A percentile compares a stretch with the other conserved stretches of the same genome.
phyloP scores from a whole-genome alignment of 2,797 vertebrate genomes.

The Threskiornis aethiopicus region DNA sequence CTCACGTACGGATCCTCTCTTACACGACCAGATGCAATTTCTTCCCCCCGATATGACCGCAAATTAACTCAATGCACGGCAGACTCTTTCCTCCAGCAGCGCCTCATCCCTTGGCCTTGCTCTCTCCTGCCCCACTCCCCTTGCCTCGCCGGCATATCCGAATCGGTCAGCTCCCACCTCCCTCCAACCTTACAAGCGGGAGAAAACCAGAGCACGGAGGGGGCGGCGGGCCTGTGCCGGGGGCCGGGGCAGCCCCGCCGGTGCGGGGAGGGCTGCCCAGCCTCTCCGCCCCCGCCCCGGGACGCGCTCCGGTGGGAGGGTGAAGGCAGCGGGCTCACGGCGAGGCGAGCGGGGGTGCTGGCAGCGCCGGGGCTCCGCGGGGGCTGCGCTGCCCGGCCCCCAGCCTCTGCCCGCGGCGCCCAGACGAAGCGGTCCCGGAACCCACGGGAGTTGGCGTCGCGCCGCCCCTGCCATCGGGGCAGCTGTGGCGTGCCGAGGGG shows the following conservation, averaged over 20 bases:
- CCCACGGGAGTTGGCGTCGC: too few relatives aligned
- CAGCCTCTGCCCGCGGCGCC: too few relatives aligned
- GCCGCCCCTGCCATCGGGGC: neutral
- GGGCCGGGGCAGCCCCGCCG: fast-evolving
- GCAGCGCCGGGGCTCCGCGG: neutral
- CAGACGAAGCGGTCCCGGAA: neutral
- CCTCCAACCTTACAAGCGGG: neutral
- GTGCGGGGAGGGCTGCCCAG: neutral
- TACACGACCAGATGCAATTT: neutral
- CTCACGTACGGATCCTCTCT: neutral
- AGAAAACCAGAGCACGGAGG: neutral
- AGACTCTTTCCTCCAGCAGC: neutral
- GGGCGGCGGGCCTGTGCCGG: fast-evolving
- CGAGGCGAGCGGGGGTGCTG: neutral
- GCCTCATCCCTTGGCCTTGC: neutral
- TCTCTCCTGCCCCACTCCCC: neutral
- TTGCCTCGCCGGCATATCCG: neutral
- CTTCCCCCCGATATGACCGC: fast-evolving
- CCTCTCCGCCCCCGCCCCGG: neutral
- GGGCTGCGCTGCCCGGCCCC: neutral
- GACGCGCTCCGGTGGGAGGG: neutral
- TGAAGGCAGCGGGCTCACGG: neutral
- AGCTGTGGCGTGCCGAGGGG: neutral
- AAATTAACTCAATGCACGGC: neutral
- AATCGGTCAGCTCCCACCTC: neutral